Evolutionary conservation across 2,797 vertebrate species (phyloP), one percentile per base, ranked within the genome.

Genomic region (Brachymystax lenok): DNA sequence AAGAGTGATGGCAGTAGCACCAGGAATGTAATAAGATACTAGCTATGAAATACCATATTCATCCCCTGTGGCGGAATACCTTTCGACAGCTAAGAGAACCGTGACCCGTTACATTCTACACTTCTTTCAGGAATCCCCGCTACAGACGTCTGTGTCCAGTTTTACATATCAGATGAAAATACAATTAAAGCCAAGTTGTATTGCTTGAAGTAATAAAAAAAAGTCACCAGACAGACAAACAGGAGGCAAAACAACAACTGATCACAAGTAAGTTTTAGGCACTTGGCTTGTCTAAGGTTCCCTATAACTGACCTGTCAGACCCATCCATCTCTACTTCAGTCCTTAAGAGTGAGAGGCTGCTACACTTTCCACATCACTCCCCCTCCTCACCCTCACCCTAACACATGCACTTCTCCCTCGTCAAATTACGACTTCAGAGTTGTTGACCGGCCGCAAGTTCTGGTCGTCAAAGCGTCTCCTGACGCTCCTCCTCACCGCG

Each of bases 381-480:
- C 79, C 81, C 69, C 54, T 67, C 33, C 7, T 56, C 17, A 33
- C n/a, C 59, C 80, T 16, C 69, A 72, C 28, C 71, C 19, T 35
- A 59, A 68, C 88, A 90, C 91, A 77, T 91, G 72, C 90, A 71
- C 82, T 73, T 78, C 30, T 80, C 88, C 88, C 84, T 92, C 81
- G 63, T 98, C 95, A 98, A 94, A 98, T 94, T 83, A 95, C 89
- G 85, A 98, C 92, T 85, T 99, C 97, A 14, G 95, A 91, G 80
- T 94, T 95, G 84, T 95, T 96, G 72, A 94, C 84, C 81, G 96
- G 92, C 91, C 97, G 96, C 92, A 99, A 90, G 89, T 91, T 97
- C 93, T 98, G 98, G 85, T 99, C 98, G 79, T 99, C 98, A 35
- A 96, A 98, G 88, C 97, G 97, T 76, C 96, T 95, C 87, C 97